Conservation (phyloP, 1,140 invertebrate genomes). For the Polypedilum pembai region DNA sequence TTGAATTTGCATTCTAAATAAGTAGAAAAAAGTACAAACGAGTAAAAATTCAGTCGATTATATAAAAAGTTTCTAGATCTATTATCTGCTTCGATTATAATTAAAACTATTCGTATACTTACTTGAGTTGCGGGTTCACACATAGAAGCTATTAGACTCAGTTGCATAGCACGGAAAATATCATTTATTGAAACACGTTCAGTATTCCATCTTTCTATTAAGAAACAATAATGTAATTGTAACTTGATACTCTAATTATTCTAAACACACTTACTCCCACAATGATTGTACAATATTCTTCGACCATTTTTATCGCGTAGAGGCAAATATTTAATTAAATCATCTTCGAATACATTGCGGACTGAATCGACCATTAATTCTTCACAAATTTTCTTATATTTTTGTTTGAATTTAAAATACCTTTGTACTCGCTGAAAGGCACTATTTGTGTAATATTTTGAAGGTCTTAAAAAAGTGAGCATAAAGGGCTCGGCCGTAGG, state of each 20-base stretch:
- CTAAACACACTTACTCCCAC: conserved; percentile 46
- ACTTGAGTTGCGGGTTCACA: conserved; percentile 56
- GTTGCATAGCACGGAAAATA: conserved; percentile 51
- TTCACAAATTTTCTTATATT: conserved; percentile 47
- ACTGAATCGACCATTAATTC: conserved; percentile 48
- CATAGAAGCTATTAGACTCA: conserved; percentile 53
- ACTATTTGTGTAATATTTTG: conserved; percentile 60
- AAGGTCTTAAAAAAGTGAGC: conserved; percentile 56
- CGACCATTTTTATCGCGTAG: conserved; percentile 47
- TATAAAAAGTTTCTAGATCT: too few relatives aligned
- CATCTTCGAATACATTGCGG: conserved; percentile 45
- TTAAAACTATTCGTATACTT: conserved; percentile 49
- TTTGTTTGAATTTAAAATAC: conserved; percentile 50
- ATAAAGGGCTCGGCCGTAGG: conserved; percentile 56
- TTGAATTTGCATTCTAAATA: too few relatives aligned
- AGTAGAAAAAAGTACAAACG: too few relatives aligned
- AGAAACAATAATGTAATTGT: not conserved
- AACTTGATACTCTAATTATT: conserved; percentile 24
- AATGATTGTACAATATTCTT: conserved; percentile 50
- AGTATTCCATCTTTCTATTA: conserved; percentile 60
- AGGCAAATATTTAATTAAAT: conserved; percentile 52
- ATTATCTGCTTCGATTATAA: not conserved
- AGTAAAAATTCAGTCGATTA: too few relatives aligned
- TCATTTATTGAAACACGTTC: conserved; percentile 50
- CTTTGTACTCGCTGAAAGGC: conserved; percentile 51